Percentiles rank a stretch among this genome's conserved stretches.
phyloP scores from a whole-genome alignment of 2,113 vertebrate species.

The Coreoperca whiteheadi region DNA sequence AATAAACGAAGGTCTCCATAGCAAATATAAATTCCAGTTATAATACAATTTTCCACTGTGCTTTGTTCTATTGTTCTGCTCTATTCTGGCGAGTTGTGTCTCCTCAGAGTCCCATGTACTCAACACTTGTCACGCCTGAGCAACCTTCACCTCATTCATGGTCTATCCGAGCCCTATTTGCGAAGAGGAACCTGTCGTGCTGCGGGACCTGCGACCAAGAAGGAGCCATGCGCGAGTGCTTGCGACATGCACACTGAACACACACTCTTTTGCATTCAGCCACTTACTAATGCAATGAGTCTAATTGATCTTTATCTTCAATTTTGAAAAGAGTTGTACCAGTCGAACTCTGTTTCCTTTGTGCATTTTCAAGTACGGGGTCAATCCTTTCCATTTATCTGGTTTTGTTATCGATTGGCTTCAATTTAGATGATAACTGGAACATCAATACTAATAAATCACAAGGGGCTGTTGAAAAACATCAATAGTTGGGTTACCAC shows the following conservation, averaged over 20 bases:
- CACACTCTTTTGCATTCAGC: slow-evolving; percentile 31
- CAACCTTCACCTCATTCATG: slow-evolving; percentile 43
- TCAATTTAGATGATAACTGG: slow-evolving; percentile 32
- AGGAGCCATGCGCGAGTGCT: slow-evolving; percentile 2
- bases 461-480: slow-evolving; percentile 19
- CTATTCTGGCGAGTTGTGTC: slow-evolving; percentile 45
- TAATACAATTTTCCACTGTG: slow-evolving; percentile 16
- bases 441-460: slow-evolving; percentile 54
- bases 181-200: slow-evolving; percentile 28
- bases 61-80: slow-evolving; percentile 40
- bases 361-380: background rate
- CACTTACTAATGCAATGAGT: slow-evolving; percentile 5
- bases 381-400: slow-evolving; percentile 14
- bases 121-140: slow-evolving; percentile 57
- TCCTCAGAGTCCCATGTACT: slow-evolving; percentile 51
- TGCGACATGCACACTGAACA: slow-evolving; percentile 10
- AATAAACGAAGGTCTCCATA: slow-evolving; percentile 11
- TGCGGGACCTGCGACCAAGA: slow-evolving; percentile 11
- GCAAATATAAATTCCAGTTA: slow-evolving; percentile 26
- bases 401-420: slow-evolving; percentile 28
- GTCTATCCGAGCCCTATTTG: slow-evolving; percentile 26
- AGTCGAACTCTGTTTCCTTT: slow-evolving; percentile 25
- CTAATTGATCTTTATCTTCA: slow-evolving; percentile 11
- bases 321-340: slow-evolving; percentile 15
- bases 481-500: slow-evolving; percentile 52